phyloP scores from a whole-genome alignment of 2,113 vertebrate species.

The Chrysemys picta region DNA sequence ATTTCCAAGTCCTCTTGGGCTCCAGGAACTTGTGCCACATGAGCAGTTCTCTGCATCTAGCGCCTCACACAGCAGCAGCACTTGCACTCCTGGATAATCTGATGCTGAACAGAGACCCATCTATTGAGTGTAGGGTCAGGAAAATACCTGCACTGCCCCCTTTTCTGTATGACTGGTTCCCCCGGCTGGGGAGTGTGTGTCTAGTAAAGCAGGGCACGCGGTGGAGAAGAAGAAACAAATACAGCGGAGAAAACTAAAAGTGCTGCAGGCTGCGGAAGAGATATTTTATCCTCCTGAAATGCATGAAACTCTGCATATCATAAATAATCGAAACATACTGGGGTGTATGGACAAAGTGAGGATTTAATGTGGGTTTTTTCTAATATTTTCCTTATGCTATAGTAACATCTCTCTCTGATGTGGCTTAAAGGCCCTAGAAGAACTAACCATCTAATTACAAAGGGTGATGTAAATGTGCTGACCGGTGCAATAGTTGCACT shows the following conservation, averaged over 20 bases:
- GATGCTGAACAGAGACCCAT: constrained; percentile 48
- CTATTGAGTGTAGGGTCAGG: constrained; percentile 63
- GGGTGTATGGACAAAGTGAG: constrained; percentile 14
- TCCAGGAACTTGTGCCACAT: background rate
- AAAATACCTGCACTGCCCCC: constrained; percentile 66
- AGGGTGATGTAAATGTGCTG: background rate
- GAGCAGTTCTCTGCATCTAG: constrained; percentile 38
- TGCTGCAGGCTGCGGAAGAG: constrained; percentile 11
- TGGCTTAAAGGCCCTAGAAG: background rate
- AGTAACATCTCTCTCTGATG: background rate
- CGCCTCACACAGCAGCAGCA: constrained; percentile 47
- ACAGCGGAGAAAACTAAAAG: background rate
- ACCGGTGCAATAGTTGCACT: background rate
- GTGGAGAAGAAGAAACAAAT: constrained; percentile 9
- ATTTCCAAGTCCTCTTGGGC: constrained; percentile 55
- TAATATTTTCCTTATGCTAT: background rate
- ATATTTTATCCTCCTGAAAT: background rate
- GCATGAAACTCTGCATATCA: constrained; percentile 34
- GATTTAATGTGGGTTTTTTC: background rate
- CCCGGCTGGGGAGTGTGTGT: constrained; percentile 37
- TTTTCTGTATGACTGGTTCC: constrained; percentile 33
- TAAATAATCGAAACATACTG: constrained; percentile 41
- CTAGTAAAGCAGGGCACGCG: constrained; percentile 6
- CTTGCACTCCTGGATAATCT: constrained; percentile 44
- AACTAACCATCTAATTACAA: background rate